Evolutionary conservation across 2,113 vertebrate species (phyloP).

Genomic region (Columba livia): DNA sequence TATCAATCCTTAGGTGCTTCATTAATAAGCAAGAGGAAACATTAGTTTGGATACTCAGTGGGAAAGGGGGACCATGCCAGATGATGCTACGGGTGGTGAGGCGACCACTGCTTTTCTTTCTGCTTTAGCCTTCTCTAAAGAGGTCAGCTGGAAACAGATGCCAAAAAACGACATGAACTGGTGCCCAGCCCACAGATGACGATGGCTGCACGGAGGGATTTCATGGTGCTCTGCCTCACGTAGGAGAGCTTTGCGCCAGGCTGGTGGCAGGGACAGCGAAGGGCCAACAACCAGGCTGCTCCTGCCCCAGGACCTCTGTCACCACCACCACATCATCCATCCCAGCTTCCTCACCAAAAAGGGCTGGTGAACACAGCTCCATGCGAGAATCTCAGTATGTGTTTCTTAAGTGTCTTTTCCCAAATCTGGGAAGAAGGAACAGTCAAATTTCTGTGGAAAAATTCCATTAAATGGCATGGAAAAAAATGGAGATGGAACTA

Average conservation of each 20-base stretch:
- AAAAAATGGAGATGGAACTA: not conserved
- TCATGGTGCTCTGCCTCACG: fast-evolving
- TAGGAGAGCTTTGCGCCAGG: not conserved
- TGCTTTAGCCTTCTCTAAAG: slow-evolving; percentile 18
- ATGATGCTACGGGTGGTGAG: not conserved
- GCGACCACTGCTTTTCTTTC: not conserved
- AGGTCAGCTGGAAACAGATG: slow-evolving; percentile 49
- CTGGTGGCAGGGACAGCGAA: not conserved
- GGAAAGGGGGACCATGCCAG: not conserved
- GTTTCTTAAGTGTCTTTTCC: not conserved
- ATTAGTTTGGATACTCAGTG: not conserved
- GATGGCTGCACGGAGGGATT: not conserved
- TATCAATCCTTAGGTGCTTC: not conserved
- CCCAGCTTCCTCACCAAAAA: not conserved
- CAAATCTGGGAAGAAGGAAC: not conserved
- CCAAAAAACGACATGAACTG: not conserved
- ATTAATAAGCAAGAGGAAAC: not conserved
- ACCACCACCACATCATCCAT: not conserved
- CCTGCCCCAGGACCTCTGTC: not conserved
- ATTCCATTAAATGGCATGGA: not conserved
- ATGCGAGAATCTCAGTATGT: not conserved
- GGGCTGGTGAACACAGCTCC: too few relatives aligned
- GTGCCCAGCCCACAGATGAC: not conserved
- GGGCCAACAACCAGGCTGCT: not conserved
- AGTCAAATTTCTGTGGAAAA: not conserved